Evolutionary conservation across 2,888 invertebrate genomes (phyloP).

Genomic region (Caradrina clavipalpis): DNA sequence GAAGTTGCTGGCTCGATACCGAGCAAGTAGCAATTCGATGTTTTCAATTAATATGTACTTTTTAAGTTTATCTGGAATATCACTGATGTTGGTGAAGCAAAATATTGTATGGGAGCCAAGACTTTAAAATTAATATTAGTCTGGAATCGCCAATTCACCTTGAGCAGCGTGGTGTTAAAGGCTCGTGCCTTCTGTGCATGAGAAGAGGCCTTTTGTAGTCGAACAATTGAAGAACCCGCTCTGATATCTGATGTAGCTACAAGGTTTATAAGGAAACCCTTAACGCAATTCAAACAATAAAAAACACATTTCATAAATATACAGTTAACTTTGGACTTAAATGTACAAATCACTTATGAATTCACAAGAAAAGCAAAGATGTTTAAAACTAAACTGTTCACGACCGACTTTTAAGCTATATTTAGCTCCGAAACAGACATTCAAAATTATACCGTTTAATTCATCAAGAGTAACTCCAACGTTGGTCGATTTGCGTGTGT

Average conservation of each 20-base stretch:
- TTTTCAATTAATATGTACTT: too few species aligned
- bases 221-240: not conserved
- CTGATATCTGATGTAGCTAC: not conserved
- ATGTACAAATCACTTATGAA: conserved; percentile 9
- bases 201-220: too few species aligned
- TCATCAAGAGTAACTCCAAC: conserved; percentile 26
- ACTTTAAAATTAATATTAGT: too few species aligned
- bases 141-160: too few species aligned
- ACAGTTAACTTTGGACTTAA: conserved; percentile 11
- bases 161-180: too few species aligned
- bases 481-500: conserved; percentile 45
- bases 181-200: too few species aligned
- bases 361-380: conserved; percentile 20
- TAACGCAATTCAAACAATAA: not conserved
- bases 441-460: conserved; percentile 47
- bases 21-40: too few species aligned
- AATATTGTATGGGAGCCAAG: too few species aligned
- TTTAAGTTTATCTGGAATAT: too few species aligned
- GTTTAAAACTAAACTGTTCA: conserved; percentile 6
- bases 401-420: conserved; percentile 31
- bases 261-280: not conserved
- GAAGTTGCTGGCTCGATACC: too few species aligned
- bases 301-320: conserved; percentile 6
- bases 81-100: too few species aligned
- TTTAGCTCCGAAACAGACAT: conserved; percentile 41